phyloP scores from a whole-genome alignment of 2,797 vertebrate species.

The Rhinichthys osculus region DNA sequence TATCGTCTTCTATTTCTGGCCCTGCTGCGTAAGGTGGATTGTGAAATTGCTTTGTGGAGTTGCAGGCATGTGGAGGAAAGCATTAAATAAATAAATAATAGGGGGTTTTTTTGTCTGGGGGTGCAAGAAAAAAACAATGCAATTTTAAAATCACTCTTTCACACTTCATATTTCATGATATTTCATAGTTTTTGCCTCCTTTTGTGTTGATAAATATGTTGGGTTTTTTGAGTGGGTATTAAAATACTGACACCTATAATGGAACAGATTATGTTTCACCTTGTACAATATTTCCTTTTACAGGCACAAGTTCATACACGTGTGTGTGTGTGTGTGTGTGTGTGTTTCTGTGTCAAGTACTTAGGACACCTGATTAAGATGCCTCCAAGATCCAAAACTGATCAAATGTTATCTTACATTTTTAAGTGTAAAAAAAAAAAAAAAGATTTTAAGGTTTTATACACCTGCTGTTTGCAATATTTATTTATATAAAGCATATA shows the following conservation, averaged over 20 bases:
- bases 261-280: neutral
- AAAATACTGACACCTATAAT: neutral
- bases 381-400: too few species aligned
- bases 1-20: neutral
- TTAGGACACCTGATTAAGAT: too few species aligned
- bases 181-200: neutral
- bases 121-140: neutral
- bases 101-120: neutral
- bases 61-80: slow-evolving; percentile 19
- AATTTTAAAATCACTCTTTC: neutral
- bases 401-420: too few species aligned
- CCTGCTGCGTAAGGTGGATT: slow-evolving; percentile 29
- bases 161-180: slow-evolving; percentile 14
- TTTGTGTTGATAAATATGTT: neutral
- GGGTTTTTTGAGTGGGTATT: neutral
- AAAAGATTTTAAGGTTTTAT: too few species aligned
- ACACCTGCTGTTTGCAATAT: too few species aligned
- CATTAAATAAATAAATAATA: slow-evolving; percentile 10
- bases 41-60: slow-evolving; percentile 29
- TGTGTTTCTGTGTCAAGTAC: too few species aligned
- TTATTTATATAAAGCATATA: too few species aligned
- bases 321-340: too few species aligned
- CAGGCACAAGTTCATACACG: too few species aligned
- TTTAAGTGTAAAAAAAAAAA: too few species aligned
- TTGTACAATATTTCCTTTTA: neutral